Percentiles rank a stretch among this genome's conserved stretches.
These are phyloP conservation scores for Sus cebifrons DNA, from an alignment of 2,797 vertebrate species.

Conservation along the genomic window DNA sequence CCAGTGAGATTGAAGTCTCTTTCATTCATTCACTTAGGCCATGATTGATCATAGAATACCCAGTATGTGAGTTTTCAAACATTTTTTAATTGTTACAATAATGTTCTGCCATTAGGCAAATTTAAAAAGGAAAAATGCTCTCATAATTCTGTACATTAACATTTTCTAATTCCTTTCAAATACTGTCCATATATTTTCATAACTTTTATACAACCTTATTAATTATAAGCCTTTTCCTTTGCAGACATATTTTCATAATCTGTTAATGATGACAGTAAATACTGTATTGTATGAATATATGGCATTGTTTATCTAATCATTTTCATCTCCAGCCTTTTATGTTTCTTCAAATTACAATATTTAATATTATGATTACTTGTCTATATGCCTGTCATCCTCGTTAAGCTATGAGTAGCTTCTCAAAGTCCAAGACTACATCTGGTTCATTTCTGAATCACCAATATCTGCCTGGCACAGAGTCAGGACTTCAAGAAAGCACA, in stretches of 20 bases:
- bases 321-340: conserved; percentile 28
- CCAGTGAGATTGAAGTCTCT: not conserved
- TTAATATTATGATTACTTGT: not conserved
- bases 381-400: not conserved
- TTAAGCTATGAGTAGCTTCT: not conserved
- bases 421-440: not conserved
- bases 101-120: conserved; percentile 33
- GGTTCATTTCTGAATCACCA: not conserved
- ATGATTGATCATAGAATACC: not conserved
- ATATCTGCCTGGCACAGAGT: not conserved
- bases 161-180: conserved; percentile 38
- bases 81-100: conserved; percentile 14
- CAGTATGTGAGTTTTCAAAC: not conserved
- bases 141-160: not conserved
- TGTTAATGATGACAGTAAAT: not conserved
- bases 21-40: conserved; percentile 7
- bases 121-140: not conserved
- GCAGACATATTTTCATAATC: not conserved
- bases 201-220: not conserved
- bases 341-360: conserved; percentile 4
- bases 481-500: not conserved
- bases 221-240: not conserved
- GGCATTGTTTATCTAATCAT: not conserved
- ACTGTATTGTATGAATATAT: conserved; percentile 1
- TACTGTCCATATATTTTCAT: not conserved